phyloP scores from a whole-genome alignment of 2,113 vertebrate genomes.

The Suncus etruscus region DNA sequence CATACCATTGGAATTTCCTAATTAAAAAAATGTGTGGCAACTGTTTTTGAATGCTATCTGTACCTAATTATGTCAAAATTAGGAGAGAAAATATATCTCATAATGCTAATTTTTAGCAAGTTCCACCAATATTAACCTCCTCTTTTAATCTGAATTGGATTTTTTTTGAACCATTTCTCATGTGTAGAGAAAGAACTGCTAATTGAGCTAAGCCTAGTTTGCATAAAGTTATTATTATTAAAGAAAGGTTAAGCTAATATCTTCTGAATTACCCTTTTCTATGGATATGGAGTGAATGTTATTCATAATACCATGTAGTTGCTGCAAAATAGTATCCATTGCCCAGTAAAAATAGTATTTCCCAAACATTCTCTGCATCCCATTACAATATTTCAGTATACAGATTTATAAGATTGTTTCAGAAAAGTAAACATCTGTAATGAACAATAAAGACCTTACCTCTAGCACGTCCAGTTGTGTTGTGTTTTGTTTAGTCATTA shows the following conservation, averaged over 20 bases:
- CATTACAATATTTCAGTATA: neutral
- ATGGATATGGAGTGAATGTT: neutral
- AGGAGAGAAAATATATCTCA: neutral
- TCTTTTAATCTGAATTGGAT: neutral
- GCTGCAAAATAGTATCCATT: neutral
- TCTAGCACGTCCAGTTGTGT: neutral
- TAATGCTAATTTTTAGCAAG: neutral
- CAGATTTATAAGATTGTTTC: neutral
- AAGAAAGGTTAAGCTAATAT: neutral
- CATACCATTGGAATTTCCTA: neutral
- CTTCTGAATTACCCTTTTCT: neutral
- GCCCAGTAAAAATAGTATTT: neutral
- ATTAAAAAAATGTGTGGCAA: neutral
- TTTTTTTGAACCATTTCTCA: conserved; percentile 18
- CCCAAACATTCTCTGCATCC: neutral
- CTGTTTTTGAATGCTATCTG: neutral
- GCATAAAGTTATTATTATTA: neutral
- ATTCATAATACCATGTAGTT: neutral
- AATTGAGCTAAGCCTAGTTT: neutral
- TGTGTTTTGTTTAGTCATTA: neutral
- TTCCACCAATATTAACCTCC: neutral
- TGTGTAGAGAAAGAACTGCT: neutral
- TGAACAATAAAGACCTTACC: neutral
- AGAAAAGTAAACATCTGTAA: neutral
- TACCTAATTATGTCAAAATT: neutral